phyloP scores from a whole-genome alignment of 1,140 invertebrate species.

The Drosophila mauritiana region DNA sequence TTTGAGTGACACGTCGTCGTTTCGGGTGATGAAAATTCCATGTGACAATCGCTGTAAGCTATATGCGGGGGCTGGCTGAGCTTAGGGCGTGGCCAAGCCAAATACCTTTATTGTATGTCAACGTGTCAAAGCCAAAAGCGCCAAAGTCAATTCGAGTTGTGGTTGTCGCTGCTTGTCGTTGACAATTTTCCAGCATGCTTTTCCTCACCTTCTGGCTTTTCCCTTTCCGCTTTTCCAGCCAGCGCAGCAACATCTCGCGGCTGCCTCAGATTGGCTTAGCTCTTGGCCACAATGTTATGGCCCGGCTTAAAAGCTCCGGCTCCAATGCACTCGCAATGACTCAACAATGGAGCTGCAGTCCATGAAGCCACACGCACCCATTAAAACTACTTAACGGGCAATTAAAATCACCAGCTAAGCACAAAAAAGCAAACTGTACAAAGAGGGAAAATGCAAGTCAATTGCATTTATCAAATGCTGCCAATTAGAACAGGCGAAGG shows the following conservation, averaged over 20 bases:
- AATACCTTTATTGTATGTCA: conserved; percentile 81
- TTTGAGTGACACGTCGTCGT: conserved; percentile 44
- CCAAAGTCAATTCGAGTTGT: conserved; percentile 79
- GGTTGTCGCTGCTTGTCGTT: conserved; percentile 58
- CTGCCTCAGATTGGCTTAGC: conserved; percentile 39
- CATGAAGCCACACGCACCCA: conserved; percentile 39
- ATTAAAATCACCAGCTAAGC: conserved; percentile 61
- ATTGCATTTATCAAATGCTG: conserved; percentile 79
- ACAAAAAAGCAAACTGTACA: conserved; percentile 16
- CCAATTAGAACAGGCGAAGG: conserved; percentile 61
- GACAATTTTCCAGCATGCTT: conserved; percentile 42
- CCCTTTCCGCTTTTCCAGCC: background rate
- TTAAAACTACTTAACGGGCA: conserved; percentile 77
- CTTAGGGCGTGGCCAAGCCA: conserved; percentile 30
- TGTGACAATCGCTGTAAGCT: conserved; percentile 77
- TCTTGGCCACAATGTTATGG: conserved; percentile 40
- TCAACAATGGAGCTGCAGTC: conserved; percentile 36
- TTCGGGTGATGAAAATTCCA: conserved; percentile 71
- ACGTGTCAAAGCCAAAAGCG: conserved; percentile 80
- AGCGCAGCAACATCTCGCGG: conserved; percentile 9
- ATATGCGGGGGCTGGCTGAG: conserved; percentile 38
- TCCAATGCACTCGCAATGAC: conserved; percentile 15
- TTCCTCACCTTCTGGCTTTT: background rate
- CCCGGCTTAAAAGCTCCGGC: conserved; percentile 16
- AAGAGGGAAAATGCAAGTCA: conserved; percentile 49